Conservation (phyloP, 1,140 invertebrate genomes). For the Calliopsis andreniformis region DNA sequence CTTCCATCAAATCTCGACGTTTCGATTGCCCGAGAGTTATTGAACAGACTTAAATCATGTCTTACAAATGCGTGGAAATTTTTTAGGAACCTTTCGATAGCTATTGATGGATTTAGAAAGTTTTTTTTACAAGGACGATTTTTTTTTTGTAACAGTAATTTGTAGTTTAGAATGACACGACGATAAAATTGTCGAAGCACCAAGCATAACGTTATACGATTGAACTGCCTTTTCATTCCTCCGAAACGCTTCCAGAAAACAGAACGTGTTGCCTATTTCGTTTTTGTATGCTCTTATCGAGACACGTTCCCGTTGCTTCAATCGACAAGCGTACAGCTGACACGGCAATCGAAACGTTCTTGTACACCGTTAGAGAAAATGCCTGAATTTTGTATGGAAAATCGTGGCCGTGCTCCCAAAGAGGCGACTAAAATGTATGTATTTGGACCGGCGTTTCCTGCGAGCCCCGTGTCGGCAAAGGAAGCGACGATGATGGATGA, state of each 20-base stretch:
- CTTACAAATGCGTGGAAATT: too few relatives aligned
- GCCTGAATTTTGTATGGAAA: slow-evolving; percentile 37
- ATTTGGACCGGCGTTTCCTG: slow-evolving; percentile 59
- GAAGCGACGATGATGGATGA: slow-evolving; percentile 69
- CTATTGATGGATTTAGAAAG: too few relatives aligned
- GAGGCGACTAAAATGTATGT: slow-evolving; percentile 46
- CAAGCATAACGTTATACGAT: too few relatives aligned
- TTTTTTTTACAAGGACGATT: too few relatives aligned
- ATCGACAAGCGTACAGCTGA: not conserved
- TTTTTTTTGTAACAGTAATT: too few relatives aligned
- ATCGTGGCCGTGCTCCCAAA: slow-evolving; percentile 16
- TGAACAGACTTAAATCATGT: not conserved
- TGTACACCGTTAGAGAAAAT: not conserved
- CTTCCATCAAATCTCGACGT: not conserved
- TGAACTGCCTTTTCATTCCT: too few relatives aligned
- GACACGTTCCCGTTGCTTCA: not conserved
- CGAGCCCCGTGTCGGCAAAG: slow-evolving; percentile 50
- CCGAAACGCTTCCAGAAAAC: too few relatives aligned
- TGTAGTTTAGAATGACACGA: too few relatives aligned
- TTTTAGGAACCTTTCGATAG: too few relatives aligned
- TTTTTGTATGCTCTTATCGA: too few relatives aligned
- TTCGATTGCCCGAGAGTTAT: not conserved
- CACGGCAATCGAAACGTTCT: not conserved
- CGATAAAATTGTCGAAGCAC: too few relatives aligned
- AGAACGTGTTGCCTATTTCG: too few relatives aligned